Evolutionary conservation across 2,888 invertebrate genomes (phyloP).

Genomic region (Tipula unca): DNA sequence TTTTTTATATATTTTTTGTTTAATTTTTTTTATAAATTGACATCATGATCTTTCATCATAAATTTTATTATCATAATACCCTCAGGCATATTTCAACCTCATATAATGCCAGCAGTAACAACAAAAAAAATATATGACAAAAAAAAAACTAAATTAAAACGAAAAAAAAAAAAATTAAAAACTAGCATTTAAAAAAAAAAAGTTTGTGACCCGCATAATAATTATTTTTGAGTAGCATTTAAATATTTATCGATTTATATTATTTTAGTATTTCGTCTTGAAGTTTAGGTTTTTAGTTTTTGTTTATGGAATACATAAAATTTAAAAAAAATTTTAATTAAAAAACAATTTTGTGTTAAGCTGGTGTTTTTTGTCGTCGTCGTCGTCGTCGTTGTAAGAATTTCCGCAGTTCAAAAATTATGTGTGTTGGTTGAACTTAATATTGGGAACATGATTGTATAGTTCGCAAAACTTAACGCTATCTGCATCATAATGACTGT

Average conservation of each 20-base stretch:
- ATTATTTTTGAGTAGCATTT: background rate
- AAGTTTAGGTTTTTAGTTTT: background rate
- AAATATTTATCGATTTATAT: background rate
- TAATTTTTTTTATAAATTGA: background rate
- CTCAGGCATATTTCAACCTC: constrained; percentile 8
- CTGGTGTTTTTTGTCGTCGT: background rate
- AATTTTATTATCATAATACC: constrained; percentile 14
- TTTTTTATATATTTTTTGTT: too few relatives aligned
- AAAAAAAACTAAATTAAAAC: background rate
- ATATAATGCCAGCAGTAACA: background rate
- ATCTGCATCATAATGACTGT: background rate
- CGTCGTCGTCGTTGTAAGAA: background rate
- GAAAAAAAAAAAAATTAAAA: background rate
- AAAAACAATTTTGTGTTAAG: background rate
- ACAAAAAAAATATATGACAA: background rate
- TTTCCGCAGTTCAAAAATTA: background rate
- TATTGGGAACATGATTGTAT: background rate
- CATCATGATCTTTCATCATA: constrained; percentile 14
- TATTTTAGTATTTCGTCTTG: background rate
- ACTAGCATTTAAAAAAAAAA: background rate
- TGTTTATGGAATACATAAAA: background rate
- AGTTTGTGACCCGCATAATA: constrained; percentile 14
- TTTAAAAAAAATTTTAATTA: background rate
- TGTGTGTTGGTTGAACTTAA: background rate
- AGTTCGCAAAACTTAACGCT: background rate